Percentiles rank a stretch among this genome's conserved stretches.
Conservation (phyloP, 2,888 invertebrate species). For the Reticulitermes lucifugus region DNA sequence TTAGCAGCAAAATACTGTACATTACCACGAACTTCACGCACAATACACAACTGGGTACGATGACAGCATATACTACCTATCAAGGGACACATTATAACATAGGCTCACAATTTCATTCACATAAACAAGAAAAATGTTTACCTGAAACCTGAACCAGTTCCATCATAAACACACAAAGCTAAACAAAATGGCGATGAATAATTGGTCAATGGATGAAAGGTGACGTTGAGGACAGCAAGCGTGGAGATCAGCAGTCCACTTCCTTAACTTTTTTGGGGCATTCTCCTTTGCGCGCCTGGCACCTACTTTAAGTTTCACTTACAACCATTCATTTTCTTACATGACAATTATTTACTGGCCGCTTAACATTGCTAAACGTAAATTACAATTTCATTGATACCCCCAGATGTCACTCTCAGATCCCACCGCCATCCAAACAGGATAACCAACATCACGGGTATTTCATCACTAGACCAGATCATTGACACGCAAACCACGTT, state of each 20-base stretch:
- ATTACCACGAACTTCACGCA: not conserved
- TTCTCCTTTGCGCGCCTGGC: not conserved
- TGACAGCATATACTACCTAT: not conserved
- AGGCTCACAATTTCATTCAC: not conserved
- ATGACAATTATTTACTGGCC: slow-evolving; percentile 31
- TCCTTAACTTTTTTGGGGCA: not conserved
- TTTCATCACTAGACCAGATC: slow-evolving; percentile 12
- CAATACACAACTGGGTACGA: not conserved
- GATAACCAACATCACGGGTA: slow-evolving; percentile 14
- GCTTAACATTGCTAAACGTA: slow-evolving; percentile 31
- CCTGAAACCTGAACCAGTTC: slow-evolving; percentile 48
- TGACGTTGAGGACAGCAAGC: slow-evolving; percentile 28
- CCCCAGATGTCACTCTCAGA: slow-evolving; percentile 39
- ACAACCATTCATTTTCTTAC: slow-evolving; percentile 6
- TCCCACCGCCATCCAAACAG: slow-evolving; percentile 33
- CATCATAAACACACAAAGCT: slow-evolving; percentile 54
- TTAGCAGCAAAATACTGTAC: slow-evolving; percentile 13
- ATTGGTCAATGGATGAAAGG: slow-evolving; percentile 44
- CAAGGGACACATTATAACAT: not conserved
- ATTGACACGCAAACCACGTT: not conserved
- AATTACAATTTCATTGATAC: slow-evolving; percentile 15
- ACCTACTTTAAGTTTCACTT: slow-evolving; percentile 3
- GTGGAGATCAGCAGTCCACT: not conserved
- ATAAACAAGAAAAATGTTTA: slow-evolving; percentile 46
- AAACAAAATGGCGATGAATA: slow-evolving; percentile 57